phyloP scores from a whole-genome alignment of 2,797 vertebrate species.

The Jordanella pulchra region DNA sequence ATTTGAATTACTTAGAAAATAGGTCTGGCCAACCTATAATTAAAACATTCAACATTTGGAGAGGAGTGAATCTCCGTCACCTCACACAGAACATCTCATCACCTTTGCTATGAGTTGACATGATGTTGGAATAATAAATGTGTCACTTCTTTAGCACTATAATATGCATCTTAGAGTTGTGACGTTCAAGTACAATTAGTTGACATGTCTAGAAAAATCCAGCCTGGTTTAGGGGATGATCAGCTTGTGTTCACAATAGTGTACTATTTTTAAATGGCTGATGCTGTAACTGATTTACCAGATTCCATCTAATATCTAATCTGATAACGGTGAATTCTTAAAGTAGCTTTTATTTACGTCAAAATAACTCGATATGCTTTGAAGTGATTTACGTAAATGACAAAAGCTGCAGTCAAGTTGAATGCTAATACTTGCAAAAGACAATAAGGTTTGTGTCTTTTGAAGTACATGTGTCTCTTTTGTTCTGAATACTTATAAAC shows the following conservation, averaged over 20 bases:
- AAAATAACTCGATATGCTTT: not conserved
- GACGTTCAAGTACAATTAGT: not conserved
- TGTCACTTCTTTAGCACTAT: not conserved
- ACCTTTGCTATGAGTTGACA: not conserved
- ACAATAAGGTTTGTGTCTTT: not conserved
- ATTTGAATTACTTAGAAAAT: not conserved
- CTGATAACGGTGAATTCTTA: not conserved
- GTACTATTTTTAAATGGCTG: not conserved
- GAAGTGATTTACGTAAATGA: not conserved
- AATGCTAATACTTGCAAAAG: not conserved
- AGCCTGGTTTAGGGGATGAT: not conserved
- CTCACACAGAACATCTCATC: not conserved
- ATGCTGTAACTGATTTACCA: not conserved
- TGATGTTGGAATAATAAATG: not conserved
- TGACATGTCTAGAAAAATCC: not conserved
- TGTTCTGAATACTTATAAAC: not conserved
- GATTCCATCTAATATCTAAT: not conserved
- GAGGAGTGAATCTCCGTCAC: not conserved
- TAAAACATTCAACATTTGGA: not conserved
- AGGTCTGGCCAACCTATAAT: not conserved
- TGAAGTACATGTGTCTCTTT: not conserved
- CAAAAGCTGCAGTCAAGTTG: too few relatives aligned
- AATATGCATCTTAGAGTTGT: not conserved
- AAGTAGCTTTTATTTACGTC: not conserved
- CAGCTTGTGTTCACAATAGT: not conserved